phyloP scores from a whole-genome alignment of 2,113 vertebrate genomes.

The Chionodraco myersi region DNA sequence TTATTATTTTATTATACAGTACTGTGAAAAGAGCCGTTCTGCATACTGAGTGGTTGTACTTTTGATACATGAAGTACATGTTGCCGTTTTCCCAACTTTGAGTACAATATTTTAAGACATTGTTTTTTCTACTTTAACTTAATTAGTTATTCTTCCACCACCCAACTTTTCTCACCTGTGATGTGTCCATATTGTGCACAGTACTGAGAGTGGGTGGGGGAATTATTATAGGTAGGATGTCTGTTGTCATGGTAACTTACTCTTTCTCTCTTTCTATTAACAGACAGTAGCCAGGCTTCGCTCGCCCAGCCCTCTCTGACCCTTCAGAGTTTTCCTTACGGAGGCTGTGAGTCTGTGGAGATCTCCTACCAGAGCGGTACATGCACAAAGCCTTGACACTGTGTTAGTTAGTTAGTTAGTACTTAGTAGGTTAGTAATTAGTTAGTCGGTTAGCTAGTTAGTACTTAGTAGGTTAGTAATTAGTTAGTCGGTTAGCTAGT shows the following conservation, averaged over 20 bases:
- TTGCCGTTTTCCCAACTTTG: too few species aligned
- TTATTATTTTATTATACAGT: too few species aligned
- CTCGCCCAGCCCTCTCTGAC: conserved; percentile 92
- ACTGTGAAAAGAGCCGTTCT: too few species aligned
- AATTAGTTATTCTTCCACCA: too few species aligned
- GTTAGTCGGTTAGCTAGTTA: neutral
- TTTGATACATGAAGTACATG: too few species aligned
- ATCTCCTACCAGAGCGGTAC: conserved; percentile 90
- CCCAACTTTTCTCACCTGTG: too few species aligned
- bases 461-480: neutral
- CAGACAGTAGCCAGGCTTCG: conserved; percentile 93
- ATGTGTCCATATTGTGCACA: neutral
- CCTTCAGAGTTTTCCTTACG: conserved; percentile 95
- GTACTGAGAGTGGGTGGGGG: neutral
- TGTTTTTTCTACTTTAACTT: too few species aligned
- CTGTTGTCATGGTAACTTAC: conserved; percentile 18
- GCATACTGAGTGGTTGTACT: too few species aligned
- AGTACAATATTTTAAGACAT: too few species aligned
- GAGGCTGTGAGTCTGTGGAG: conserved; percentile 94
- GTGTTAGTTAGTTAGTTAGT: neutral
- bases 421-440: neutral
- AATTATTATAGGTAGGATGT: neutral
- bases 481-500: neutral
- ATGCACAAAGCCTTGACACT: conserved; percentile 2
- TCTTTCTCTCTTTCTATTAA: conserved; percentile 25